Conservation (phyloP, 2,113 vertebrate species). For the Paramisgurnus dabryanus region DNA sequence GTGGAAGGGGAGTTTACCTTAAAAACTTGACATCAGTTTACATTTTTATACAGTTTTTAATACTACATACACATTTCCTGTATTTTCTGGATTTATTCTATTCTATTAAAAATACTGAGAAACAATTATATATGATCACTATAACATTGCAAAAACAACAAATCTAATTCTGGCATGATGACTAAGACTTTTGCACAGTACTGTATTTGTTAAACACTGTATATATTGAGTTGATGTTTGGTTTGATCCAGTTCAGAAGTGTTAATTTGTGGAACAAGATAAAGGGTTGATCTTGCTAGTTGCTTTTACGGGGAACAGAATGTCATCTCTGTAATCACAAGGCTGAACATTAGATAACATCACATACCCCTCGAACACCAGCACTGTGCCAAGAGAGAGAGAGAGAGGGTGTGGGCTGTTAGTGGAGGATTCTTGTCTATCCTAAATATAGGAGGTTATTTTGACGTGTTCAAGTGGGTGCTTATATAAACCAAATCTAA, state of each 20-base stretch:
- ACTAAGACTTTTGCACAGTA: neutral
- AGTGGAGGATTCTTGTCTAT: neutral
- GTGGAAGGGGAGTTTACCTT: too few species aligned
- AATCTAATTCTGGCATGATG: too few species aligned
- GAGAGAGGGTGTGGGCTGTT: neutral
- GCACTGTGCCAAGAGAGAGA: neutral
- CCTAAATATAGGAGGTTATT: slow-evolving; percentile 16
- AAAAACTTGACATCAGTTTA: too few species aligned
- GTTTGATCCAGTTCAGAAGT: neutral
- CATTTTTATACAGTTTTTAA: too few species aligned
- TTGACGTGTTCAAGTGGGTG: neutral
- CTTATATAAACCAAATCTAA: neutral
- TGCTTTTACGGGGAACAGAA: neutral
- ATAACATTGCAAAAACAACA: too few species aligned
- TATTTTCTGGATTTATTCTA: too few species aligned
- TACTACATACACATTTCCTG: too few species aligned
- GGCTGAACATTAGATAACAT: neutral
- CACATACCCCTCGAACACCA: neutral
- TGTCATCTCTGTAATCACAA: neutral
- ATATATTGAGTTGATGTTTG: neutral
- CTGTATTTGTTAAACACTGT: neutral
- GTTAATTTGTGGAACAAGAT: neutral
- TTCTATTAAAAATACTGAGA: too few species aligned
- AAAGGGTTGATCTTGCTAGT: neutral
- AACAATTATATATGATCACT: too few species aligned